A percentile compares a stretch with the other conserved stretches of the same genome.
These are phyloP conservation scores for Amazona ochrocephala DNA, from an alignment of 2,797 vertebrate species.

Conservation along the genomic window DNA sequence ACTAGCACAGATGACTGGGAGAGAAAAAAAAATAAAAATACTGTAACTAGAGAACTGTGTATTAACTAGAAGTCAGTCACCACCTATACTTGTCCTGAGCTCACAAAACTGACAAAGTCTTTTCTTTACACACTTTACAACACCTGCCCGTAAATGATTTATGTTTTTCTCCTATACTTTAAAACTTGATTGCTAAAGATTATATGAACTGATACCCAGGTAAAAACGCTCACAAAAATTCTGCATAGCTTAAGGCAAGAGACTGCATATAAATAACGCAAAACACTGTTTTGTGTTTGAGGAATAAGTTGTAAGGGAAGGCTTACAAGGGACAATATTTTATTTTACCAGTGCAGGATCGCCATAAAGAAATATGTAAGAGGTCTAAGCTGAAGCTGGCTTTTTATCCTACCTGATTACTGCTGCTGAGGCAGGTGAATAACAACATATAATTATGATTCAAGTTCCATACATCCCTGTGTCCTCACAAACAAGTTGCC, in stretches of 20 bases:
- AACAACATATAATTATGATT: neutral
- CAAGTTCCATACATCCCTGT: neutral
- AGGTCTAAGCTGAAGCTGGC: neutral
- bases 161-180: neutral
- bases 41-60: neutral
- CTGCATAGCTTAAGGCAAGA: neutral
- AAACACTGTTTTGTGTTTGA: neutral
- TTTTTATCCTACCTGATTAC: neutral
- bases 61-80: neutral
- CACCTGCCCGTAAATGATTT: neutral
- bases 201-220: neutral
- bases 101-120: neutral
- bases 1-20: neutral
- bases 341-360: neutral
- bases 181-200: neutral
- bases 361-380: neutral
- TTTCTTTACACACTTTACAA: neutral
- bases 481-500: neutral
- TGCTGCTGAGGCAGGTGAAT: neutral
- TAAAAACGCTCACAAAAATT: neutral
- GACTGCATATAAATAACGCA: neutral
- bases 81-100: neutral
- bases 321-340: neutral
- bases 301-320: neutral
- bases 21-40: neutral